A percentile compares a stretch with the other conserved stretches of the same genome.
These are phyloP conservation scores for Kryphioiulus occultus DNA, from an alignment of 2,888 invertebrate genomes.

Conservation along the genomic window DNA sequence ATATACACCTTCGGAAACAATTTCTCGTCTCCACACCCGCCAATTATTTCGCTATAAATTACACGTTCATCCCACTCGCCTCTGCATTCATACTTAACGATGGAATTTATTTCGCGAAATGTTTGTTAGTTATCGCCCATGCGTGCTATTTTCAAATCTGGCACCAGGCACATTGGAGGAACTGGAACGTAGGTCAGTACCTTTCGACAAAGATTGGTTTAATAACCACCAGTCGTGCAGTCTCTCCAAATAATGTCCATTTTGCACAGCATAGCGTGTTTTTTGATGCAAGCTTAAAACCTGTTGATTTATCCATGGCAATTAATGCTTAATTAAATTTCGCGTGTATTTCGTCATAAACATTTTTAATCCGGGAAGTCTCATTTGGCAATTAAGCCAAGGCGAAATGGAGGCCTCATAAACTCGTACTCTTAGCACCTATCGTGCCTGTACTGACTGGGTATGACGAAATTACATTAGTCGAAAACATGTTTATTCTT, in stretches of 20 bases:
- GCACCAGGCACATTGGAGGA: not conserved
- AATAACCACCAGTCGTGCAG: not conserved
- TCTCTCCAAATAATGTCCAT: not conserved
- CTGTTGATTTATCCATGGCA: conserved; percentile 25
- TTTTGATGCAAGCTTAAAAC: not conserved
- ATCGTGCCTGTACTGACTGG: not conserved
- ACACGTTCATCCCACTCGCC: not conserved
- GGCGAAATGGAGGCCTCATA: not conserved
- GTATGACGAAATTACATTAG: not conserved
- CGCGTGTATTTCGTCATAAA: not conserved
- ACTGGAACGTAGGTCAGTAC: not conserved
- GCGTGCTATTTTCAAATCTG: not conserved
- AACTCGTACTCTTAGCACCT: not conserved
- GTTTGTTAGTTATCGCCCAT: conserved; percentile 9
- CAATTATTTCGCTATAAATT: conserved; percentile 1
- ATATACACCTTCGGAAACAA: conserved; percentile 25
- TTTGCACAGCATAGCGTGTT: not conserved
- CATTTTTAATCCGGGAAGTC: not conserved
- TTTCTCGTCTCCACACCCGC: conserved; percentile 31
- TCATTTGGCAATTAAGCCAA: not conserved
- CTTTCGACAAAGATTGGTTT: not conserved
- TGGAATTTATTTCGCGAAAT: not conserved
- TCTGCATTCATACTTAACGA: not conserved
- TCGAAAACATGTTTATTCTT: not conserved
- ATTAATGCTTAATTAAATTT: not conserved